These are phyloP conservation scores for Cephalopterus ornatus DNA, from an alignment of 2,113 vertebrate species.

Conservation along the genomic window DNA sequence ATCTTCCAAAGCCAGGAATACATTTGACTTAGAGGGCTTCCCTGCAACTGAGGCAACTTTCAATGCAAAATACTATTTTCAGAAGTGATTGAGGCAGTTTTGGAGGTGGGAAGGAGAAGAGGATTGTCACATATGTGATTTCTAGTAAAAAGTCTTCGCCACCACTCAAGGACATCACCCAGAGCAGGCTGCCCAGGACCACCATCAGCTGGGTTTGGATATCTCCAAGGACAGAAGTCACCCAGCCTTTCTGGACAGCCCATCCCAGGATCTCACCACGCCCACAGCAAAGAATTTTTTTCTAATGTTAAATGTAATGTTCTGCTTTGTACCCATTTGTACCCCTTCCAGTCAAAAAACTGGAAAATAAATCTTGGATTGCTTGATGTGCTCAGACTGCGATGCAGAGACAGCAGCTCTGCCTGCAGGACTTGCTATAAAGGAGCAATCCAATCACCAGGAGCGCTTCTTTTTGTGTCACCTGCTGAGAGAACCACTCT, in stretches of 20 bases:
- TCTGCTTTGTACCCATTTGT: background rate
- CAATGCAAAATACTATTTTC: background rate
- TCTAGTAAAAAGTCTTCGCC: background rate
- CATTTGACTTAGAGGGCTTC: background rate
- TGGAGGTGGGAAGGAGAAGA: background rate
- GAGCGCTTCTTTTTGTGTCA: background rate
- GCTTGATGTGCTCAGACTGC: background rate
- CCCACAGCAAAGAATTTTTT: background rate
- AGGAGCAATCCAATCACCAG: background rate
- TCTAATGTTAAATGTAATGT: background rate
- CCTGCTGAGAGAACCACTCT: background rate
- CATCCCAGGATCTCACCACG: background rate
- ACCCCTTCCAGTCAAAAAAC: background rate
- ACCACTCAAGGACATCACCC: background rate
- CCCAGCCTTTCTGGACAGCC: background rate
- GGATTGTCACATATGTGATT: background rate
- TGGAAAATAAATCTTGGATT: background rate
- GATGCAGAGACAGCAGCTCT: background rate
- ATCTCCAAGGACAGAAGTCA: background rate
- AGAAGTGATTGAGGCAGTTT: background rate
- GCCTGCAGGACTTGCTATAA: background rate
- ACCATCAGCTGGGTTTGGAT: accelerated
- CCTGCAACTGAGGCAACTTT: background rate
- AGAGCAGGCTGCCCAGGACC: background rate
- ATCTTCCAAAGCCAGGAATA: background rate